phyloP scores from a whole-genome alignment of 2,888 invertebrate species.

The Clusia tigrina region DNA sequence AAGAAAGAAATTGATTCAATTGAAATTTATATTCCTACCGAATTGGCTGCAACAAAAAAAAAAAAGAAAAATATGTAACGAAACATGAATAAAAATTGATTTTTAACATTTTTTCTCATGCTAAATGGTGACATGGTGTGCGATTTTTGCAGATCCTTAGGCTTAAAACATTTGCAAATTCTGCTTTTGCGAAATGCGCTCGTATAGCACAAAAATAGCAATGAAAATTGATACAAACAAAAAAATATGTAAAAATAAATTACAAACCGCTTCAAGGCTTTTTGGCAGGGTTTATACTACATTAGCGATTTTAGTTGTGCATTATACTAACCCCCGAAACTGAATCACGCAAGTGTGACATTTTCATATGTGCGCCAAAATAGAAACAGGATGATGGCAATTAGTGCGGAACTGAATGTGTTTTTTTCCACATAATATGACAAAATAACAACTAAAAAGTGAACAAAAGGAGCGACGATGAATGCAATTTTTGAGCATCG shows the following conservation, averaged over 20 bases:
- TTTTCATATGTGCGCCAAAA: neutral
- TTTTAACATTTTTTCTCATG: constrained; percentile 55
- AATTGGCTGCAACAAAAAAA: constrained; percentile 11
- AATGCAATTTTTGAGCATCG: constrained; percentile 66
- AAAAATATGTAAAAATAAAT: neutral
- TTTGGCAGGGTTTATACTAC: neutral
- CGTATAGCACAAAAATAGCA: constrained; percentile 11
- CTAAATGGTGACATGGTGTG: neutral
- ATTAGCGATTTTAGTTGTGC: neutral
- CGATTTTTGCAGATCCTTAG: constrained; percentile 31
- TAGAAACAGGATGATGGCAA: neutral
- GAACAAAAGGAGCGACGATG: constrained; percentile 58
- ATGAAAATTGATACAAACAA: constrained; percentile 19
- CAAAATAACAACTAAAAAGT: neutral
- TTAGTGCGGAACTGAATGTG: neutral
- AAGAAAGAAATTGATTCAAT: too few species aligned
- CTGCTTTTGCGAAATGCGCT: constrained; percentile 25
- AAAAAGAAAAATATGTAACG: constrained; percentile 20
- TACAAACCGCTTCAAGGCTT: neutral
- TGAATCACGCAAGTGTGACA: neutral
- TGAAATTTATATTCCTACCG: too few species aligned
- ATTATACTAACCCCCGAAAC: neutral
- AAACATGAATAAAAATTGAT: constrained; percentile 45
- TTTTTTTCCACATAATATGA: neutral
- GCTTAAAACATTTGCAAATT: constrained; percentile 37